A percentile compares a stretch with the other conserved stretches of the same genome.
Evolutionary conservation across 2,797 vertebrate genomes (phyloP).

Genomic region (Heliangelus exortis): DNA sequence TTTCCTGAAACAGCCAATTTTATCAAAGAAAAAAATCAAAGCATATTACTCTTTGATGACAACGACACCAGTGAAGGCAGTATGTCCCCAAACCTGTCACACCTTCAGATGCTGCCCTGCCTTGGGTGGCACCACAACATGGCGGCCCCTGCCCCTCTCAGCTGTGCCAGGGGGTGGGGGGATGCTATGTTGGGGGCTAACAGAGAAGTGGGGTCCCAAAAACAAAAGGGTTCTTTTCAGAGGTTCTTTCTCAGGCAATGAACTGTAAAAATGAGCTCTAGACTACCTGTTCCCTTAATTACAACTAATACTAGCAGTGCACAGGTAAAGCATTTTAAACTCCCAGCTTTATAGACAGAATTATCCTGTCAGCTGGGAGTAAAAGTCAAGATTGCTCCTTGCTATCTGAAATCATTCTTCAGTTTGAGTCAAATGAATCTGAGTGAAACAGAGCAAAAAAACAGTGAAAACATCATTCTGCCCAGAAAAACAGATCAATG

Average conservation of each 20-base stretch:
- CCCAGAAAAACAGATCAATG: slow-evolving; percentile 65
- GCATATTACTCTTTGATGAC: rapidly evolving
- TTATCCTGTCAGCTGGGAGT: slow-evolving; percentile 26
- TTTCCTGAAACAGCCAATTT: rapidly evolving
- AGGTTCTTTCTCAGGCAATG: neutral
- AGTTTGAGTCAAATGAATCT: neutral
- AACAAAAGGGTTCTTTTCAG: neutral
- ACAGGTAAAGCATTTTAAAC: neutral
- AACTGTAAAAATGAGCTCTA: neutral
- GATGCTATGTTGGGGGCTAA: rapidly evolving
- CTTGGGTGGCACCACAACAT: rapidly evolving
- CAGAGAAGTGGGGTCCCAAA: neutral
- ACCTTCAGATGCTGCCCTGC: too few species aligned
- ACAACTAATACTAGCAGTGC: neutral
- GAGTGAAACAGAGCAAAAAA: slow-evolving; percentile 18
- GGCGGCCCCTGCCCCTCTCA: neutral
- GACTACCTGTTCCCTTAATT: neutral
- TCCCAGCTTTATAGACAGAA: neutral
- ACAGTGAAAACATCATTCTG: neutral
- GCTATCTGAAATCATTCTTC: neutral
- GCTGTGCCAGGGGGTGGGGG: neutral
- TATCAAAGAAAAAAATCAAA: neutral
- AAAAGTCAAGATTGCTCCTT: neutral
- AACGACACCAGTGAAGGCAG: rapidly evolving
- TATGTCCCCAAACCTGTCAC: rapidly evolving